phyloP scores from a whole-genome alignment of 1,140 invertebrate species.

The Ephestia elutella region DNA sequence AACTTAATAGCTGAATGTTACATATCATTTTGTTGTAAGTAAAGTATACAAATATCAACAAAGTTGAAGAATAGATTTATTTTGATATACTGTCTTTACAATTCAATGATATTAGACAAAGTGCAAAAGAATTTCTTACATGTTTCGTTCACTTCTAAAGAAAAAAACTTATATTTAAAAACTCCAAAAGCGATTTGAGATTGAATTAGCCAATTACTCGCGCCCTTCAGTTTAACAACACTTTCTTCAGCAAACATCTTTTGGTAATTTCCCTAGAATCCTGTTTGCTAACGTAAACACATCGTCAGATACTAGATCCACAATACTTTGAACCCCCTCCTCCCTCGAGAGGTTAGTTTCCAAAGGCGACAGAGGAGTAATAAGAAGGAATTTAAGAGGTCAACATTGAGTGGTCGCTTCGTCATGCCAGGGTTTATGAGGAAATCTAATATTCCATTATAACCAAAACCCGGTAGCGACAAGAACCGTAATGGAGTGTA shows the following conservation, averaged over 20 bases:
- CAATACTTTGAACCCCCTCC: slow-evolving; percentile 10
- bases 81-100: no score
- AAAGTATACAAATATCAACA: no score
- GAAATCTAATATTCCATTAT: slow-evolving; percentile 62
- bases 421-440: slow-evolving; percentile 40
- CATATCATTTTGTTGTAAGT: no score
- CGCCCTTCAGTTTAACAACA: slow-evolving; percentile 27
- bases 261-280: slow-evolving; percentile 27
- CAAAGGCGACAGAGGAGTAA: neutral
- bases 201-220: slow-evolving; percentile 44
- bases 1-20: neutral
- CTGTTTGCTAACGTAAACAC: slow-evolving; percentile 34
- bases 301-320: slow-evolving; percentile 20
- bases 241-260: slow-evolving; percentile 41
- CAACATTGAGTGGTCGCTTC: slow-evolving; percentile 35
- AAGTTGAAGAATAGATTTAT: no score
- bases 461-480: slow-evolving; percentile 40
- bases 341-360: neutral
- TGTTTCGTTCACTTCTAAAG: no score
- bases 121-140: no score
- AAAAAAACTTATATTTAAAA: neutral
- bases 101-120: no score
- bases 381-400: slow-evolving; percentile 31
- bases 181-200: slow-evolving; percentile 20
- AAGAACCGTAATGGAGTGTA: slow-evolving; percentile 43